A percentile compares a stretch with the other conserved stretches of the same genome.
Evolutionary conservation across 2,888 invertebrate species (phyloP).

Genomic region (Drosophila kanekoi): DNA sequence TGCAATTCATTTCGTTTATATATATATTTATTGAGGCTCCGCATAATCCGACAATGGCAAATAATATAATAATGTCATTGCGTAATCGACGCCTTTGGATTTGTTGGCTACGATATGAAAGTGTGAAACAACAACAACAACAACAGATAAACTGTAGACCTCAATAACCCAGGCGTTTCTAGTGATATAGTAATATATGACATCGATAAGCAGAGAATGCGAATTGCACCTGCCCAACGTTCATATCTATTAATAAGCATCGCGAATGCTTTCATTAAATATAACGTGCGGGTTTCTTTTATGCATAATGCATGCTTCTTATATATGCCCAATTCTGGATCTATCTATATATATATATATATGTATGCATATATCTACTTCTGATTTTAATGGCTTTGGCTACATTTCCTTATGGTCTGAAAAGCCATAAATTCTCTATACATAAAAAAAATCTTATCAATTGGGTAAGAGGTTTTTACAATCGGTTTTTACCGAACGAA

Average conservation of each 20-base stretch:
- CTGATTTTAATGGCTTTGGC: background rate
- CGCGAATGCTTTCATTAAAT: constrained; percentile 10
- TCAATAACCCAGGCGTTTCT: constrained; percentile 46
- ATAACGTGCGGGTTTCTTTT: too few species aligned
- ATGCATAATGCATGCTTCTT: too few species aligned
- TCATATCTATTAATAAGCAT: constrained; percentile 21
- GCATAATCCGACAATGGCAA: constrained; percentile 17
- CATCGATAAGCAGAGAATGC: constrained; percentile 53
- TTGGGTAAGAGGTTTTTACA: constrained; percentile 19
- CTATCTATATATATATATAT: background rate
- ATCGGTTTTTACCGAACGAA: constrained; percentile 19
- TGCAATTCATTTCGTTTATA: background rate
- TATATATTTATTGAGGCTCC: background rate
- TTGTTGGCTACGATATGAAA: constrained; percentile 37
- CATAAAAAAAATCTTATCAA: constrained; percentile 58
- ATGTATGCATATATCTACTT: background rate
- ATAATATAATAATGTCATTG: constrained; percentile 29
- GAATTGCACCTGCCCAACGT: constrained; percentile 50
- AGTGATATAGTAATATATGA: constrained; percentile 62
- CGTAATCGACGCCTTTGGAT: constrained; percentile 63
- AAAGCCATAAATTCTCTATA: constrained; percentile 26
- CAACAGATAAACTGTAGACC: constrained; percentile 34
- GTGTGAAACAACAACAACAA: too few species aligned
- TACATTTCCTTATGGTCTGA: background rate
- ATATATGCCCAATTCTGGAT: too few species aligned